Evolutionary conservation across 2,888 invertebrate species (phyloP).

Genomic region (Gerosis bhagava): DNA sequence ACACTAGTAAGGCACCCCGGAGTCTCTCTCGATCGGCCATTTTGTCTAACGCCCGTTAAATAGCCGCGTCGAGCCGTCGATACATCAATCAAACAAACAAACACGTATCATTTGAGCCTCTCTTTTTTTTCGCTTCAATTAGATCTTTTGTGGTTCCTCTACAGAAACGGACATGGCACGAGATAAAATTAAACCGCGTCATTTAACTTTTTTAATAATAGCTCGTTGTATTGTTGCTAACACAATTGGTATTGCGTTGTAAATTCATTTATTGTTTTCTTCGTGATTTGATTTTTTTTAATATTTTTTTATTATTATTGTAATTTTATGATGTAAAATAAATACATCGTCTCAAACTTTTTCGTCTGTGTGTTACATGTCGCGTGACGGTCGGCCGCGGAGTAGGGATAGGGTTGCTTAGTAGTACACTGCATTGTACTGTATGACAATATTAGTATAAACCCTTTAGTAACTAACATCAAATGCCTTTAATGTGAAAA

Average conservation of each 20-base stretch:
- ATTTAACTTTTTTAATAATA: slow-evolving; percentile 61
- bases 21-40: slow-evolving; percentile 63
- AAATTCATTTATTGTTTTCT: slow-evolving; percentile 48
- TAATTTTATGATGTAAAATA: too few relatives aligned
- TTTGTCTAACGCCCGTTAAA: slow-evolving; percentile 80
- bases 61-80: slow-evolving; percentile 72
- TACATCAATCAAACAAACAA: slow-evolving; percentile 78
- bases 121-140: slow-evolving; percentile 77
- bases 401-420: too few relatives aligned
- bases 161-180: slow-evolving; percentile 51
- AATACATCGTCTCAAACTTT: too few relatives aligned
- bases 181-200: slow-evolving; percentile 72
- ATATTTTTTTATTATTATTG: too few relatives aligned
- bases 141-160: slow-evolving; percentile 67
- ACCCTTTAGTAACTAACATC: too few relatives aligned
- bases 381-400: too few relatives aligned
- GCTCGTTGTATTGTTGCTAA: slow-evolving; percentile 39
- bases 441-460: too few relatives aligned
- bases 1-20: slow-evolving; percentile 62
- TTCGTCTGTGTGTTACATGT: too few relatives aligned
- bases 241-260: slow-evolving; percentile 46
- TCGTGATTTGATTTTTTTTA: too few relatives aligned
- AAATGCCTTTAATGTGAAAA: too few relatives aligned
- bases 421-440: too few relatives aligned
- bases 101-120: slow-evolving; percentile 57